Percentiles rank a stretch among this genome's conserved stretches.
Conservation (phyloP, 2,113 vertebrate species). For the Paramormyrops kingsleyae region DNA sequence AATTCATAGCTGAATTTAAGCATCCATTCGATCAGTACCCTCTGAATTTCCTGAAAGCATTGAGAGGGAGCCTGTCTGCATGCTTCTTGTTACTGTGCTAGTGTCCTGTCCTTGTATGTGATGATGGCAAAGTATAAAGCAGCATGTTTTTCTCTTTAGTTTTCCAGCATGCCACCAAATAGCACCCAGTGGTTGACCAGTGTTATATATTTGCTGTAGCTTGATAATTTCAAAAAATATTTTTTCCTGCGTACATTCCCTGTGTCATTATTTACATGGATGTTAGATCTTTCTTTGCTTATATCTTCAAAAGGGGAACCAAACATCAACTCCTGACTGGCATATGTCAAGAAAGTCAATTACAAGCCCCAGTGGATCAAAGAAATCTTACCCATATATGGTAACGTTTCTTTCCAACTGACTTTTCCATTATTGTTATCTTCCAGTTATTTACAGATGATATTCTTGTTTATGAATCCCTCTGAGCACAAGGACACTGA, state of each 20-base stretch:
- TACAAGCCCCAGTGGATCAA: constrained; percentile 31
- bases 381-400: constrained; percentile 41
- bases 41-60: not conserved
- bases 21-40: not conserved
- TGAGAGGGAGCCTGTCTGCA: not conserved
- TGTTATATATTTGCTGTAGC: not conserved
- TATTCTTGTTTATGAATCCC: not conserved
- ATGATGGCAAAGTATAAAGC: not conserved
- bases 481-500: not conserved
- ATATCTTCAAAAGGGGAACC: constrained; percentile 34
- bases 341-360: constrained; percentile 24
- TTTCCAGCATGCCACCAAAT: not conserved
- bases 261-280: not conserved
- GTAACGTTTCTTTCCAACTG: constrained; percentile 31
- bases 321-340: not conserved
- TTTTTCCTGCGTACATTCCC: not conserved
- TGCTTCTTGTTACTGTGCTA: not conserved
- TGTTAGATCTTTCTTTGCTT: constrained; percentile 18
- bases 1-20: not conserved
- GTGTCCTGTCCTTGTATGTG: not conserved
- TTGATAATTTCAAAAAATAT: not conserved
- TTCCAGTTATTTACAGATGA: not conserved
- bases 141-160: not conserved
- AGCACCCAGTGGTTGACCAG: not conserved
- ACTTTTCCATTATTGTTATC: not conserved